Evolutionary conservation across 2,113 vertebrate species (phyloP).

Genomic region (Platysternon megacephalum): DNA sequence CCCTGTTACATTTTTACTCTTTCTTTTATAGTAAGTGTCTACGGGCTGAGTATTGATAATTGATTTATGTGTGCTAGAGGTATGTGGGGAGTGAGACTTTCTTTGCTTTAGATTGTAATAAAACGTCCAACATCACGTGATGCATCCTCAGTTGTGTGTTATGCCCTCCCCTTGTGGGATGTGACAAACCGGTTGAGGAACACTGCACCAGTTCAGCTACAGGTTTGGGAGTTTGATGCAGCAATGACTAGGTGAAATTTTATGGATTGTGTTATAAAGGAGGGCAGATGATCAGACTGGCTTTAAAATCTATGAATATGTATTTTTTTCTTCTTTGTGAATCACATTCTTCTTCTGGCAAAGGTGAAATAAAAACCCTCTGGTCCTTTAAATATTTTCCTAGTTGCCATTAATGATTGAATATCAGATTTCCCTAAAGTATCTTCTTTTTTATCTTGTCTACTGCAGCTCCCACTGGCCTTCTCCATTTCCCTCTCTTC

Average conservation of each 20-base stretch:
- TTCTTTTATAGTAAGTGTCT: neutral
- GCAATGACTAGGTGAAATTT: neutral
- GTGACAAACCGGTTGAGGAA: neutral
- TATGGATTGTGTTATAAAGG: neutral
- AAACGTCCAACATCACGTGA: neutral
- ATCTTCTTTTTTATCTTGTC: neutral
- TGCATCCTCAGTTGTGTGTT: neutral
- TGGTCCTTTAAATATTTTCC: neutral
- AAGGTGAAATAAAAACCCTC: neutral
- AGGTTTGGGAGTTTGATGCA: neutral
- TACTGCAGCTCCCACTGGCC: neutral
- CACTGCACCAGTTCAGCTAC: neutral
- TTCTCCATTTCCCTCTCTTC: neutral
- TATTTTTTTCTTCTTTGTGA: neutral
- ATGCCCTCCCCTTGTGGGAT: neutral
- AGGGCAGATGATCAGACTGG: neutral
- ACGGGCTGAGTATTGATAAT: neutral
- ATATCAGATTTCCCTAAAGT: neutral
- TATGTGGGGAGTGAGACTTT: neutral
- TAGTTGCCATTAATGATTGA: neutral
- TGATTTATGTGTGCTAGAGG: no score
- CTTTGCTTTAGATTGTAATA: neutral
- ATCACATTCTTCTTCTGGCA: neutral
- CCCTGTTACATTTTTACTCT: neutral
- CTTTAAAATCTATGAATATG: neutral